phyloP scores from a whole-genome alignment of 1,140 invertebrate genomes.

The Listronotus oregonensis region DNA sequence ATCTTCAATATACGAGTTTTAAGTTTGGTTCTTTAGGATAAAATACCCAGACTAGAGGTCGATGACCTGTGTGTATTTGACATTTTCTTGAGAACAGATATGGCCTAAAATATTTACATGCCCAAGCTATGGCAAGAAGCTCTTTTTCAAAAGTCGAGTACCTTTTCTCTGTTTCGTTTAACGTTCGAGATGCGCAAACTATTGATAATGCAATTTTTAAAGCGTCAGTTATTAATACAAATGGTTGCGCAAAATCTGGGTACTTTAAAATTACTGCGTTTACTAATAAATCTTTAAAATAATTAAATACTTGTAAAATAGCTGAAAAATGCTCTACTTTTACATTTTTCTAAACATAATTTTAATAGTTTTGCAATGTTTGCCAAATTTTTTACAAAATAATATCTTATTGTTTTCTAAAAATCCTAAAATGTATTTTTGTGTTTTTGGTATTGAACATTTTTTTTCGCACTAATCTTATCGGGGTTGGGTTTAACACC shows the following conservation, averaged over 20 bases:
- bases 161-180: constrained; percentile 42
- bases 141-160: constrained; percentile 46
- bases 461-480: constrained; percentile 30
- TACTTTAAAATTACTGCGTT: constrained; percentile 20
- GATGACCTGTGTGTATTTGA: constrained; percentile 38
- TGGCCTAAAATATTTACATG: constrained; percentile 41
- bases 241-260: constrained; percentile 52
- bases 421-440: constrained; percentile 30
- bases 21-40: constrained; percentile 54
- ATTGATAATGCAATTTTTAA: constrained; percentile 43
- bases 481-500: constrained; percentile 44
- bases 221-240: constrained; percentile 53
- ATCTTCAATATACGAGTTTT: constrained; percentile 56
- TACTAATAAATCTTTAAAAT: constrained; percentile 20
- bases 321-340: background rate
- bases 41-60: constrained; percentile 48
- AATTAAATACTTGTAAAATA: background rate
- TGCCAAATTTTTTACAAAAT: constrained; percentile 42
- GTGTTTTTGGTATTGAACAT: constrained; percentile 27
- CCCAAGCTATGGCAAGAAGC: constrained; percentile 51
- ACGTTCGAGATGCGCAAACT: constrained; percentile 38
- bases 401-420: constrained; percentile 22
- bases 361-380: constrained; percentile 44
- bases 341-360: constrained; percentile 33
- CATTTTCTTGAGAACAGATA: constrained; percentile 38